Conservation (phyloP, 2,113 vertebrate species). For the Leucopsar rothschildi region DNA sequence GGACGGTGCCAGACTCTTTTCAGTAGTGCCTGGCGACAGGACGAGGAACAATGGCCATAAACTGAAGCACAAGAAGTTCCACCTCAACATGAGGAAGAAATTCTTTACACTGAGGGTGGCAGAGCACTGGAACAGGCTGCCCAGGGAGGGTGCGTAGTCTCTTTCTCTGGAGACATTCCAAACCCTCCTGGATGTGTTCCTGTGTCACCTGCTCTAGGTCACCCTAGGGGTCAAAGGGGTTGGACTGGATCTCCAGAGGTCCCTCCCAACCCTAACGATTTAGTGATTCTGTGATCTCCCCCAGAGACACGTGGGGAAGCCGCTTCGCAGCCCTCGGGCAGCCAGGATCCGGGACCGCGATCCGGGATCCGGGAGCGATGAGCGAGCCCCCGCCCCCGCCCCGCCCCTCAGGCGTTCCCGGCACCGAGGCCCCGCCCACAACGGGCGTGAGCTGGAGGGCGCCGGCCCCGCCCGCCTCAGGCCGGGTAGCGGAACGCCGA, state of each 20-base stretch:
- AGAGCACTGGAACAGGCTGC: background rate
- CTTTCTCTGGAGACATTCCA: background rate
- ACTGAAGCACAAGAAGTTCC: background rate
- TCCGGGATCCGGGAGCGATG: no score
- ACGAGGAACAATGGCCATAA: background rate
- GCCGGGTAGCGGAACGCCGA: background rate
- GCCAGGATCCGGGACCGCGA: no score
- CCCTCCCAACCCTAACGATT: background rate
- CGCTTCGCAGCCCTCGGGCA: accelerated
- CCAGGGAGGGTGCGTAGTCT: accelerated
- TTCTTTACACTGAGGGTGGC: background rate
- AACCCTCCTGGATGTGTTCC: background rate
- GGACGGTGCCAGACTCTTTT: background rate
- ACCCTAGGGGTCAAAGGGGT: no score
- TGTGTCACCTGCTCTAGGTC: background rate
- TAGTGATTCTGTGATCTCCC: background rate
- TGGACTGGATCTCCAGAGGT: no score
- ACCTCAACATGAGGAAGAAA: background rate
- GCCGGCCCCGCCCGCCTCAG: background rate
- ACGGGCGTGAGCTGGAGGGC: accelerated
- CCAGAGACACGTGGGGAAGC: accelerated
- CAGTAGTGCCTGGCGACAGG: accelerated
- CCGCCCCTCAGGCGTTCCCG: background rate
- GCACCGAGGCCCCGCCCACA: background rate
- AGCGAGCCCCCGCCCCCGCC: accelerated